Evolutionary conservation across 1,140 invertebrate genomes (phyloP), one percentile per base, ranked within the genome.

Genomic region (Nixonia krombeini): DNA sequence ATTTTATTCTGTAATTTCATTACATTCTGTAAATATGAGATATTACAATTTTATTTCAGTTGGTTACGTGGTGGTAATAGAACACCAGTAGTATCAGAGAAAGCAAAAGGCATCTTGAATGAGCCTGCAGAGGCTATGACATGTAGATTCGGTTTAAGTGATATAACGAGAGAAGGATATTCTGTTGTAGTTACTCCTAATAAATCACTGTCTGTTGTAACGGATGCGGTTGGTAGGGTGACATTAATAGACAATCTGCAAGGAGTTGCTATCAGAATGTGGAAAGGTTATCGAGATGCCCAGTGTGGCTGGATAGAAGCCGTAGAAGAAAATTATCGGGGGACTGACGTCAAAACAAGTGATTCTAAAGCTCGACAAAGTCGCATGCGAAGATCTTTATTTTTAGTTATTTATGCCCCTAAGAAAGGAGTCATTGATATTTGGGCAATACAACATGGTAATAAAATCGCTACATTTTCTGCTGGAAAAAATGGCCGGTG

Each of bases 241-340:
- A 88, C 92, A 38, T 85, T 99, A 1, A 78, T 98, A 9, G 95
- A 98, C 83, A 90, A 93, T 15, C 88, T 87, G 26, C 90, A 88
- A 73, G 94, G 95, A 5, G 87, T 93, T 46, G 90, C 92, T 12
- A 79, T 97, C 12, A 87, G 95, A 53, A 92, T 97, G 79, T 97
- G 95, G 88, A 98, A 98, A 87, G 96, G 96, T 6, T 98, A 97
- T 79, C 86, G 96, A 52, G 93, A 98, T 84, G 95, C 96, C 5
- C 94, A 98, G 76, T 95, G 93, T 84, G 92, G 91, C 4, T 99
- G 96, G 90, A 85, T 97, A 29, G 90, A 94, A 85, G 92, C 92
- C 25, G 78, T 87, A 4, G 91, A 93, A 74, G 89, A 90, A 65
- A 87, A 86, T 26, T 72, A 79, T 65, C 74, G 76, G 2, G 70